A percentile compares a stretch with the other conserved stretches of the same genome.
Evolutionary conservation across 1,140 invertebrate species (phyloP).

Genomic region (Mamestra configurata): DNA sequence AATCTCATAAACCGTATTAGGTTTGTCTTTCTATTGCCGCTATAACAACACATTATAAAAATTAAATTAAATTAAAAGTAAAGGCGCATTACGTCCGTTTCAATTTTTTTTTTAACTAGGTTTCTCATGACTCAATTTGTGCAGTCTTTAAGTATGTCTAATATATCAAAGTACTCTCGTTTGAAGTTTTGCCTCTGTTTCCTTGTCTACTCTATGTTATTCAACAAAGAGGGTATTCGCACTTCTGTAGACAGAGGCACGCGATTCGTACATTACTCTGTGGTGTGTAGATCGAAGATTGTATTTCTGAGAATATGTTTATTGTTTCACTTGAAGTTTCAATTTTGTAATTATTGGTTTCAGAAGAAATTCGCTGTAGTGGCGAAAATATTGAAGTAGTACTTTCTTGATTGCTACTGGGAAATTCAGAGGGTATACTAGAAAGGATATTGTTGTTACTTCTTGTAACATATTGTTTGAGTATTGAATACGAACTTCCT

Average conservation of each 20-base stretch:
- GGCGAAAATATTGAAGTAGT: background rate
- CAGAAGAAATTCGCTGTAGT: background rate
- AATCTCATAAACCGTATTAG: no score
- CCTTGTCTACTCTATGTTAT: background rate
- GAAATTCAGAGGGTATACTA: background rate
- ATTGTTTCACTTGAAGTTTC: background rate
- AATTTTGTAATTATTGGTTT: slow-evolving; percentile 5
- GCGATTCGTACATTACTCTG: slow-evolving; percentile 5
- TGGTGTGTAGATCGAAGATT: slow-evolving; percentile 7
- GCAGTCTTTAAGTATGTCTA: no score
- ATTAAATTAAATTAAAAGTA: no score
- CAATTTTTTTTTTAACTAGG: no score
- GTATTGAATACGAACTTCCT: no score
- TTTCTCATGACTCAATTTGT: no score
- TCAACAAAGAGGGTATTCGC: slow-evolving; percentile 1
- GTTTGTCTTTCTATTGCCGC: no score
- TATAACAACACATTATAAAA: no score
- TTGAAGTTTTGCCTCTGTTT: background rate
- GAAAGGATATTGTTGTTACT: no score
- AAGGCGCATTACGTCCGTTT: no score
- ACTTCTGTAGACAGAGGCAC: slow-evolving; percentile 9
- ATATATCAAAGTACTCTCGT: no score
- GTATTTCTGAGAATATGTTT: background rate
- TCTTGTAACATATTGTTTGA: no score
- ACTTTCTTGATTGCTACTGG: background rate